Base-by-base conservation (phyloP, 2,888 invertebrate species). In the Aleiodes leptofemur region DNA sequence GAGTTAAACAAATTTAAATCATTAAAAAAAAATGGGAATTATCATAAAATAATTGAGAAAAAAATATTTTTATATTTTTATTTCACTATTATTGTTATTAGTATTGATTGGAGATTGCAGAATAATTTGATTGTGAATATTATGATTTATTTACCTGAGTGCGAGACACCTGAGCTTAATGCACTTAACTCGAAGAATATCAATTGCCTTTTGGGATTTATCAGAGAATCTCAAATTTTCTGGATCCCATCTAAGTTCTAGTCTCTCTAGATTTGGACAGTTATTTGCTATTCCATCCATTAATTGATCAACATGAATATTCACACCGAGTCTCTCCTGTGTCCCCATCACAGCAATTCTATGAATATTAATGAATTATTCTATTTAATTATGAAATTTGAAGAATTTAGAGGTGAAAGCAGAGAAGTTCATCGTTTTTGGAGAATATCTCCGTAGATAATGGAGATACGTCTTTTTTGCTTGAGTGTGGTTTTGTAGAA, bases 121-220 rank as follows among this genome's bases (percentile, higher is more conserved):
- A 43, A 9, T 11, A n/a, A 57, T 16, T 57, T 9, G 31, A 4
- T 7, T 57, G 8, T 13, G 9, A 56, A 1, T 7, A 50, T 29
- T 59, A 29, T 43, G 11, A 23, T 14, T 66, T 87, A 50, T 29
- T 90, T 89, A 97, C 96, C 96, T 98, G 57, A 99, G 92, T 14
- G 97, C 97, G 79, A 99, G 93, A 84, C 98, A 98, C 82, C 95
- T 94, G 69, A 99, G 91, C 88, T 97, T 96, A 0, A 98, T 92
- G 85, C 99, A 99, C 86, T 97, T 97, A 57, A 99, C 96, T 61
- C 99, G 94, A 78, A 99, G 92, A 66, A 98, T 96, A 90, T 99
- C 99, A 82, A 99, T 98, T 57, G 99, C 99, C 90, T 99, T 99
- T 90, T 98, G 98, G 87, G 98, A 98, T 90, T 99, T 99, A 90